These are phyloP conservation scores for Ivindomyrus marchei DNA, from an alignment of 2,113 vertebrate genomes.

Conservation along the genomic window DNA sequence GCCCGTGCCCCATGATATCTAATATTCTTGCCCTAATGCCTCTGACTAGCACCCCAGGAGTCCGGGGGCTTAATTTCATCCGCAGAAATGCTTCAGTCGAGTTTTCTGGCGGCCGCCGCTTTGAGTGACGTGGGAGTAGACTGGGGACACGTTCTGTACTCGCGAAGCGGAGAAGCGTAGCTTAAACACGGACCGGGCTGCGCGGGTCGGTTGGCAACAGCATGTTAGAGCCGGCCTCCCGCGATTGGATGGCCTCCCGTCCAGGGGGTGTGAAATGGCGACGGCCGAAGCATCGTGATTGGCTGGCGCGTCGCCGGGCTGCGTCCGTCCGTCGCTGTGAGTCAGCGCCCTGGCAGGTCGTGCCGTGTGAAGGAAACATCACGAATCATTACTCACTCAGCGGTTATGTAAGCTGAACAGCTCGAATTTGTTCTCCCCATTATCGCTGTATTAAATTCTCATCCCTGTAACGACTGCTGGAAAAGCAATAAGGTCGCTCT, in stretches of 20 bases:
- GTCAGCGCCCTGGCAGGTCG: constrained; percentile 9
- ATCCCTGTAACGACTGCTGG: constrained; percentile 44
- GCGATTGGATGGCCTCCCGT: neutral
- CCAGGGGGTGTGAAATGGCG: neutral
- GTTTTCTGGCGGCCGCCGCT: neutral
- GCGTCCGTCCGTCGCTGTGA: neutral
- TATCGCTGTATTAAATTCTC: constrained; percentile 51
- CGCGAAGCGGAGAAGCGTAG: neutral
- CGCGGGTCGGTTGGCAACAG: constrained; percentile 11
- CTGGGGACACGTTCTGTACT: neutral
- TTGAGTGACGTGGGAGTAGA: neutral
- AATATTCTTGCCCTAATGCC: neutral
- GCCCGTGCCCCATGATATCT: neutral
- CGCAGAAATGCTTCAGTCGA: neutral
- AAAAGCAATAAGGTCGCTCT: constrained; percentile 25
- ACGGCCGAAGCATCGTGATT: neutral
- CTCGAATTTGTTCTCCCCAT: constrained; percentile 51
- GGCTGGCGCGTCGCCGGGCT: neutral
- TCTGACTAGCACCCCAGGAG: neutral
- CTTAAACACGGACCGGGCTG: neutral
- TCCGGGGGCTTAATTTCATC: neutral
- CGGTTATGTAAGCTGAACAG: constrained; percentile 51
- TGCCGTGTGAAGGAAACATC: constrained; percentile 41
- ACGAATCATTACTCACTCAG: constrained; percentile 50
- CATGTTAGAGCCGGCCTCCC: neutral